Evolutionary conservation across 2,888 invertebrate species (phyloP), one percentile per base, ranked within the genome.

Genomic region (Chymomyza amoena): DNA sequence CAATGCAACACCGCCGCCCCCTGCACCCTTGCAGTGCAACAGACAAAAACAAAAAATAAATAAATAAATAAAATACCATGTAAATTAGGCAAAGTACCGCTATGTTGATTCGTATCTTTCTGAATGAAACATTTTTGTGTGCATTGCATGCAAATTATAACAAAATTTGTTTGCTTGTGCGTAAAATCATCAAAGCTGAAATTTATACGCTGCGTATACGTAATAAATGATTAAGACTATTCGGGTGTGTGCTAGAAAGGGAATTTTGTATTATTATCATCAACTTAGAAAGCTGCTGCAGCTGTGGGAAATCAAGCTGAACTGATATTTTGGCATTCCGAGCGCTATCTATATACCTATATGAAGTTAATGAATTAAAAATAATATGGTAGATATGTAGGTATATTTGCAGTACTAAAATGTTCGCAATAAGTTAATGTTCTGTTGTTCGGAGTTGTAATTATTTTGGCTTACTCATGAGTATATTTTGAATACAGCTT

Each of bases 131-230:
- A 39, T 54, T 39, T 61, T 65, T 73, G 54, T 28, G 28, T 50
- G 65, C 36, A 50, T 66, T 72, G 69, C 61, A 73, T 69, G 70
- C 75, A 75, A 88, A 83, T 87, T 88, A 87, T 76, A 57, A 20
- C 70, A n/a, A 64, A 69, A 72, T 76, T 67, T 71, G 65, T 60
- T 76, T 70, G 84, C 77, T 72, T 75, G 69, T 85, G 84, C 89
- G 89, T 89, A 87, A 78, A 89, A 88, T 84, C 81, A 85, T 84
- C 84, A 84, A 84, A 89, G 88, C 70, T 45, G 25, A 71, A 68
- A 77, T 65, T 70, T 67, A 71, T 50, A 76, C 56, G 76, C 57
- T 61, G 18, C 66, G 66, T 71, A 68, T 68, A 70, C 72, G 68
- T 64, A 71, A 45, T 45, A 45, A 45, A 45, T 45, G 13, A 13